Evolutionary conservation across 2,797 vertebrate species (phyloP), one percentile per base, ranked within the genome.

Genomic region (Xenops minutus): DNA sequence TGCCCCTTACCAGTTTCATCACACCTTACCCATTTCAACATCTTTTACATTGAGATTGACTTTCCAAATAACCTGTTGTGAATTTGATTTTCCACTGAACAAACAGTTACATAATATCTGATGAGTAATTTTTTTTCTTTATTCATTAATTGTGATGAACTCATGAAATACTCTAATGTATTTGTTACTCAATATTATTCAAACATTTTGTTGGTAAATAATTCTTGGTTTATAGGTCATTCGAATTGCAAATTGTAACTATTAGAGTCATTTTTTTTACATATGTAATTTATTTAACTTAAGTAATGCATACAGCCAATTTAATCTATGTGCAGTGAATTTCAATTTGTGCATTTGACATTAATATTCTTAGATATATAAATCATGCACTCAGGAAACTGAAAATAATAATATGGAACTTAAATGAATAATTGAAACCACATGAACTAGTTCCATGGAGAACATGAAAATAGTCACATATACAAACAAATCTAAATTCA

Each of bases 201-300:
- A 95, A 95, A 92, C 68, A 92, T 95, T 96, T 92, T 97, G 94
- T 96, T 69, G 18, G 93, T 82, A 95, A 94, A 93, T 95, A 96
- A 90, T 68, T 54, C 79, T 72, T 92, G 30, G 55, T 88, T 96
- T 96, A 94, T 56, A 92, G 92, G 94, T 97, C 82, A 96, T 93
- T 89, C 56, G 1, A 95, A 95, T 51, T 94, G 94, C 92, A 96
- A 97, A 97, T 95, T 92, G 34, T 83, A 88, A 88, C 95, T 93
- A 93, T 94, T 92, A 94, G 51, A 88, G 69, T 87, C 29, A 92
- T 63, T 88, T 95, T 94, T 88, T 94, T 85, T 91, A 89, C 62
- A 87, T 93, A 93, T 17, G 48, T 75, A 93, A 95, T 94, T 95
- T 95, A 95, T 95, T 96, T 96, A 95, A 88, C 92, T 96, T 95